phyloP scores from a whole-genome alignment of 2,888 invertebrate species.

The Scrobipalpa atriplicella region DNA sequence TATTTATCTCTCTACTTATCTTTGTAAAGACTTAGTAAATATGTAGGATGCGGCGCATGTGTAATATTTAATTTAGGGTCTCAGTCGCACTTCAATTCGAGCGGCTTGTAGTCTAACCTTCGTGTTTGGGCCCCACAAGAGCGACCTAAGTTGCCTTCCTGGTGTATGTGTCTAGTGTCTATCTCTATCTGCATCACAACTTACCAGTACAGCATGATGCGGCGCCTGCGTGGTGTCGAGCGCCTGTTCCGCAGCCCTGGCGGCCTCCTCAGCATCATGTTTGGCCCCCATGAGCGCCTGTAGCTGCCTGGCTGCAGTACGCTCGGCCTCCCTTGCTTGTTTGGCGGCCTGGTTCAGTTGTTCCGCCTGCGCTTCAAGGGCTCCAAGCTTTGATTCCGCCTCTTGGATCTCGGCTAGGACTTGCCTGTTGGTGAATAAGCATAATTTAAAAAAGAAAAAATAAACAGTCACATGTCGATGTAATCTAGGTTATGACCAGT shows the following conservation, averaged over 20 bases:
- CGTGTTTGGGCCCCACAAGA: no score
- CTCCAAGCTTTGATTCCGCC: conserved; percentile 50
- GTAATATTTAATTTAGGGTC: no score
- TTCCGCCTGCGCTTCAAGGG: conserved; percentile 58
- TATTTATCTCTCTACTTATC: no score
- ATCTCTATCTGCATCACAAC: conserved; percentile 31
- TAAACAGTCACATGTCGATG: no score
- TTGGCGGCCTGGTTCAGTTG: conserved; percentile 56
- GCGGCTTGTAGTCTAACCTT: no score
- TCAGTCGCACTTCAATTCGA: no score
- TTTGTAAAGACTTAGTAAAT: no score
- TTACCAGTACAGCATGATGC: conserved; percentile 60
- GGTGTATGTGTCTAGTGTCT: no score
- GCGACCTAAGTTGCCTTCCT: no score
- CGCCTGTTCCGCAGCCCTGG: conserved; percentile 55
- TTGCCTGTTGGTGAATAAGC: conserved; percentile 45
- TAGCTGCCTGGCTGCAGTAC: conserved; percentile 55
- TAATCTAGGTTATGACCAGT: no score
- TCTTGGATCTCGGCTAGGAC: conserved; percentile 63
- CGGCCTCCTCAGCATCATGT: conserved; percentile 55
- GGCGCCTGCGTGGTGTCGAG: conserved; percentile 56
- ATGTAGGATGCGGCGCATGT: no score
- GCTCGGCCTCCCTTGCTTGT: conserved; percentile 61
- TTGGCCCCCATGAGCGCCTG: conserved; percentile 57
- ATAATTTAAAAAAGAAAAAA: not conserved